phyloP scores from a whole-genome alignment of 2,797 vertebrate genomes.

The Graptemys geographica region DNA sequence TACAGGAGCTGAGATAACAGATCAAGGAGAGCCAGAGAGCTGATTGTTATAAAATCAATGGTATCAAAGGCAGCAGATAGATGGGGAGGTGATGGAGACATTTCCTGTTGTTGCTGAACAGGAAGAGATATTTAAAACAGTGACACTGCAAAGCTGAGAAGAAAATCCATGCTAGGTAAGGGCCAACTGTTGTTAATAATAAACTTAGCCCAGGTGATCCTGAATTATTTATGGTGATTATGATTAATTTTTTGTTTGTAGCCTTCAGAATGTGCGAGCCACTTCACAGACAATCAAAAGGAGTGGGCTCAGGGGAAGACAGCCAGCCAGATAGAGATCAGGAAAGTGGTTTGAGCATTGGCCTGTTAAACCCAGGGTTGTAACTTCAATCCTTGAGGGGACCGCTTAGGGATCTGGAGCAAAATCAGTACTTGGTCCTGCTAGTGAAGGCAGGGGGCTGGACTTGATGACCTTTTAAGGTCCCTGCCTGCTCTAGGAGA shows the following conservation, averaged over 20 bases:
- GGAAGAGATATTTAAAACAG: not conserved
- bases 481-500: too few species aligned
- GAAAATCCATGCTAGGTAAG: not conserved
- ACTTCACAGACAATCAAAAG: rapidly evolving
- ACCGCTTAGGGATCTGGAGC: too few species aligned
- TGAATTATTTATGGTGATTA: not conserved
- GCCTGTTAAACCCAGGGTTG: too few species aligned
- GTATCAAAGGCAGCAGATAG: not conserved
- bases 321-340: not conserved
- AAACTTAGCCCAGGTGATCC: not conserved
- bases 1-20: not conserved
- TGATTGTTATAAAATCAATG: not conserved
- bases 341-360: not conserved
- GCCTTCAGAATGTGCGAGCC: not conserved
- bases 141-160: not conserved
- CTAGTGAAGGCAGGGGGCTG: too few species aligned
- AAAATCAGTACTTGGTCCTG: too few species aligned
- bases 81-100: not conserved
- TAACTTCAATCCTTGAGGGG: too few species aligned
- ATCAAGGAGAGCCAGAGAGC: not conserved
- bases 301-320: not conserved
- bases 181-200: not conserved
- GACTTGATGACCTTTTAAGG: too few species aligned
- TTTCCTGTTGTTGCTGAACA: not conserved
- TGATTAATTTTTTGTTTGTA: not conserved